phyloP scores from a whole-genome alignment of 2,797 vertebrate genomes.

The Lycodopsis pacificus region DNA sequence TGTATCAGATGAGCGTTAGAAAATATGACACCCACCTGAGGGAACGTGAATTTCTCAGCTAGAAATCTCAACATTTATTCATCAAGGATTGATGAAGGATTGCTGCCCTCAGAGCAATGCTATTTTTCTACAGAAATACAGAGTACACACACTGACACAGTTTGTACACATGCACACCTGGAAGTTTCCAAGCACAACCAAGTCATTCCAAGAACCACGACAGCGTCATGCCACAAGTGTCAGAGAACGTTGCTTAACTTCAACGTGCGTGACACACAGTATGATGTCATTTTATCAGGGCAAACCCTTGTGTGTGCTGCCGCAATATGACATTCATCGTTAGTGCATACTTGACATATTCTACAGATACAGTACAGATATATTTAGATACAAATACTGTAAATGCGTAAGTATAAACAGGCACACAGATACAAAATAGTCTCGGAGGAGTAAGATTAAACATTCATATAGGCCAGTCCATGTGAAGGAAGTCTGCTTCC shows the following conservation, averaged over 20 bases:
- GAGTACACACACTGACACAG: background rate
- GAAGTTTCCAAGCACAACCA: background rate
- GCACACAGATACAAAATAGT: background rate
- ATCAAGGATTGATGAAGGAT: background rate
- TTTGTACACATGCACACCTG: background rate
- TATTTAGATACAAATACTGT: background rate
- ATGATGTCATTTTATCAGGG: background rate
- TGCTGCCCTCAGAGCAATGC: background rate
- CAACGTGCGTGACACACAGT: background rate
- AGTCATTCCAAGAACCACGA: background rate
- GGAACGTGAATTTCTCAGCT: background rate
- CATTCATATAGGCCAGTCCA: constrained; percentile 37
- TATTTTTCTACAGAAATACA: background rate
- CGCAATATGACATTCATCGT: background rate
- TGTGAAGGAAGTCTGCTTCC: constrained; percentile 28
- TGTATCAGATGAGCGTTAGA: background rate
- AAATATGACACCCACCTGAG: background rate
- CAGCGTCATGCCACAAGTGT: background rate
- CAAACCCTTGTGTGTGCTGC: background rate
- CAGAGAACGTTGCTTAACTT: background rate
- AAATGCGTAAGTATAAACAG: background rate
- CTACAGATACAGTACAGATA: background rate
- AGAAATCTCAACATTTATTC: background rate
- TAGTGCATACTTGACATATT: background rate
- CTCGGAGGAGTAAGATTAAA: constrained; percentile 44